Percentiles rank a stretch among this genome's conserved stretches.
Conservation (phyloP, 2,888 invertebrate genomes). For the Philhelius pedissequus region DNA sequence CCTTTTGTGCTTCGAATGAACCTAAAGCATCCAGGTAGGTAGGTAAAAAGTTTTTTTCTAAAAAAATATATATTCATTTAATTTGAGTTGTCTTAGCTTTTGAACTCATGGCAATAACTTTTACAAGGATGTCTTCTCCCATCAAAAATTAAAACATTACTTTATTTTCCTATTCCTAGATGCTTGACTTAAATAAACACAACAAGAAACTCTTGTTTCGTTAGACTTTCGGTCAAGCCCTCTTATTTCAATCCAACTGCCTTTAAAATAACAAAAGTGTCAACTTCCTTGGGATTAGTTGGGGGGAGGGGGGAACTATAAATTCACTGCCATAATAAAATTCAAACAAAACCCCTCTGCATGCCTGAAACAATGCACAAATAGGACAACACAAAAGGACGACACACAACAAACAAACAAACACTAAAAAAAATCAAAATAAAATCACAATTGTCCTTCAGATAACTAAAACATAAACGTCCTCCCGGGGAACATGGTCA, state of each 20-base stretch:
- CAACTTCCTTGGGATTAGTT: conserved; percentile 11
- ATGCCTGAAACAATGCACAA: conserved; percentile 41
- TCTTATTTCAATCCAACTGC: neutral
- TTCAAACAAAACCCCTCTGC: conserved; percentile 55
- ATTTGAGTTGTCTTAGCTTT: neutral
- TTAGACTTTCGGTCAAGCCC: conserved; percentile 10
- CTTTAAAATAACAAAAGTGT: conserved; percentile 18
- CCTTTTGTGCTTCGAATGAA: no score
- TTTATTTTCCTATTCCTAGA: no score
- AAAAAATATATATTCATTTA: neutral
- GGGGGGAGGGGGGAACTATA: conserved; percentile 27
- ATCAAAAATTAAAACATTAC: neutral
- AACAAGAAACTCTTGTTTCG: conserved; percentile 2
- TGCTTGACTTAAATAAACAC: neutral
- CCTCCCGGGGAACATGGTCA: conserved; percentile 61
- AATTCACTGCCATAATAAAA: conserved; percentile 29
- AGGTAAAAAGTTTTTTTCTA: neutral
- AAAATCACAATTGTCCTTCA: conserved; percentile 63
- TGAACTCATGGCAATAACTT: neutral
- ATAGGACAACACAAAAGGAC: neutral
- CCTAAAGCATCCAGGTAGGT: no score
- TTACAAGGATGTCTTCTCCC: neutral
- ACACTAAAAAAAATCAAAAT: conserved; percentile 39
- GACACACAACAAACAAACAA: neutral
- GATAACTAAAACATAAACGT: conserved; percentile 50